phyloP scores from a whole-genome alignment of 1,140 invertebrate species.

The Delia radicum region DNA sequence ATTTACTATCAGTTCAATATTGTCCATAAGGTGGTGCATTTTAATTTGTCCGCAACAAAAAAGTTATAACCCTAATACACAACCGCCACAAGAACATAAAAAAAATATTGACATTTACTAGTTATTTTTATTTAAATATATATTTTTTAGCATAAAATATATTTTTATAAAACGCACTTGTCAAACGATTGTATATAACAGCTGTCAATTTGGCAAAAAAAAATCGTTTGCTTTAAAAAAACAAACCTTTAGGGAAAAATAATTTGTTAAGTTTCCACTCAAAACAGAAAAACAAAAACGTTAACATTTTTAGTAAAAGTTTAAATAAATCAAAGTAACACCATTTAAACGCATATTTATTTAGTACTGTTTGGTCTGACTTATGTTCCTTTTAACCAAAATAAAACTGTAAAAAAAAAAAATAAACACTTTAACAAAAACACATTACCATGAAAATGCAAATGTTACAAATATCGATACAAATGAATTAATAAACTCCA shows the following conservation, averaged over 20 bases:
- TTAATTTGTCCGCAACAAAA: no score
- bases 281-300: not conserved
- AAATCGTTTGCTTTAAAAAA: not conserved
- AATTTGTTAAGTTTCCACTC: not conserved
- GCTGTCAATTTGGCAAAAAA: not conserved
- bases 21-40: no score
- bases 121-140: no score
- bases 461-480: conserved; percentile 4
- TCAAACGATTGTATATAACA: not conserved
- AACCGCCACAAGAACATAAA: no score
- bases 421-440: not conserved
- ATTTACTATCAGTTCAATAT: no score
- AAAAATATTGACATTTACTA: no score
- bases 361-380: not conserved
- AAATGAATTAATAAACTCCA: conserved; percentile 5
- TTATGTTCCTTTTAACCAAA: not conserved
- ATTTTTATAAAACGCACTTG: not conserved
- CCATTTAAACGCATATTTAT: not conserved
- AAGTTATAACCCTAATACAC: no score
- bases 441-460: not conserved
- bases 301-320: not conserved
- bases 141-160: not conserved
- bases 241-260: not conserved
- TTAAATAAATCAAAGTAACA: not conserved
- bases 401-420: no score